Evolutionary conservation across 2,113 vertebrate species (phyloP), one percentile per base, ranked within the genome.

Genomic region (Steatornis caripensis): DNA sequence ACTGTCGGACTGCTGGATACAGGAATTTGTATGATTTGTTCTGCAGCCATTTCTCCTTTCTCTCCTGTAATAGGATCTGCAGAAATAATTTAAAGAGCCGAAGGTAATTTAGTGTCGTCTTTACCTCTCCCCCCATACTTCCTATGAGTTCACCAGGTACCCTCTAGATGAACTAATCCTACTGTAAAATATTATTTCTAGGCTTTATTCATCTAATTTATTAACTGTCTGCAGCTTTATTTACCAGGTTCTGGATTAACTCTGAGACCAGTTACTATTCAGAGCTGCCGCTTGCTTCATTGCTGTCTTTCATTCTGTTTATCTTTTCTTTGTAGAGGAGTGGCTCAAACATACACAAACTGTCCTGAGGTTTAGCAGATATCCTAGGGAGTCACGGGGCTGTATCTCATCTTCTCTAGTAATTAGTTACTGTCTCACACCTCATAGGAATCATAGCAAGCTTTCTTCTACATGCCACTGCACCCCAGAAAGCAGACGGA

Each of bases 181-280:
- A 98, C 97, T 97, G 34, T 98, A 98, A 99, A 99, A 98, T 98
- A 99, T 98, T 98, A 98, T 98, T 98, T 99, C 98, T 98, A 97
- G 97, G 98, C 97, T 98, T 98, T 98, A 98, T 99, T 98, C 95
- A 95, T 96, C 94, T 98, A 98, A 98, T 98, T 98, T 98, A 98
- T 98, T 97, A 98, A 98, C 97, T 95, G 71, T 91, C 77, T 84
- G 89, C 46, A 53, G 75, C 89, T 95, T 93, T 93, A 96, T 92
- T 95, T 96, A 95, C 39, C 90, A 71, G 34, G 62, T 49, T 96
- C 97, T 91, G 84, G 69, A 93, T 96, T 96, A 96, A 94, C 84
- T 90, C 84, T 74, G 49, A 58, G 84, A 39, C 58, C 92, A 93
- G 86, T 93, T 61, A 95, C 69, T 94, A 46, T 55, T 94, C 81